Evolutionary conservation across 2,113 vertebrate genomes (phyloP), one percentile per base, ranked within the genome.

Genomic region (Mixornis gularis): DNA sequence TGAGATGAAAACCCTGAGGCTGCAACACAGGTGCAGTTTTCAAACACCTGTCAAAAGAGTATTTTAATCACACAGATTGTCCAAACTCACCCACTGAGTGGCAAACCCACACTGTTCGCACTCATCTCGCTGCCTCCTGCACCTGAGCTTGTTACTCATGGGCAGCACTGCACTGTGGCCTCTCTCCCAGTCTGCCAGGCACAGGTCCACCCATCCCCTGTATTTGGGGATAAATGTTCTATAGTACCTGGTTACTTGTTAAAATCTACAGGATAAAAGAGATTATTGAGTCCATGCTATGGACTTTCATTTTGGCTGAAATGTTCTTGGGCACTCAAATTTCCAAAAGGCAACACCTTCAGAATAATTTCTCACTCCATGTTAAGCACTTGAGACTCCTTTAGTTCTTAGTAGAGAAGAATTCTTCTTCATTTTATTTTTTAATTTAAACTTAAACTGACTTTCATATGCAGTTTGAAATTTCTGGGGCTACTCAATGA

Each of bases 1-100:
- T 73, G 94, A 55, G 91, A 41, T n/a, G 83, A 78, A 87, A 94
- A 80, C 26, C 51, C 91, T 32, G 94, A 92, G 25, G 74, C 63
- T 73, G 51, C 83, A 79, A 98, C 89, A 89, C 98, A 98, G 91
- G 95, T 97, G 36, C 98, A 98, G 52, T 97, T 97, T 68, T 97
- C 94, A 85, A 98, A 98, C 21, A 97, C 94, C 97, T 98, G 93
- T 55, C 48, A 82, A 95, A 84, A 96, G 79, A 96, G 32, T 10
- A 51, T 52, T 40, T 79, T 64, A 91, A 79, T 86, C 34, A 58
- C 32, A 77, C 30, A 79, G n/a, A 49, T 12, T 64, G 22, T 72
- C 58, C 87, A 68, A 68, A 84, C 22, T 80, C 69, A 34, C 3
- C 13, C 27, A 40, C 6, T 0, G 2, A 83, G 34, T 9, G 30